Percentiles rank a stretch among this genome's conserved stretches.
Evolutionary conservation across 2,888 invertebrate genomes (phyloP).

Genomic region (Villa cingulata): DNA sequence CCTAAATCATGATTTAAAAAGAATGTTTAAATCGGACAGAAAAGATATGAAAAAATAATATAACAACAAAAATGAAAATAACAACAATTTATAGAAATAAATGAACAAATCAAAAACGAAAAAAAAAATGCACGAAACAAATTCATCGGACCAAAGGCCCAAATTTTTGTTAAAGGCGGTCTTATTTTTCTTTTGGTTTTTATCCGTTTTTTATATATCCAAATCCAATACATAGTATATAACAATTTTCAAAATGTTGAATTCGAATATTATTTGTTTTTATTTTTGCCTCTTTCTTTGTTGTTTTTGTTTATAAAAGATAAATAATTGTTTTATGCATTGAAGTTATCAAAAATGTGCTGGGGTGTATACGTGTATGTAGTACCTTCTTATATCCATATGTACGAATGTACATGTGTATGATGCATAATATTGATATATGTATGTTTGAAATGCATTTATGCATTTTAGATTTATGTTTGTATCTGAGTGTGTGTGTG

Average conservation of each 20-base stretch:
- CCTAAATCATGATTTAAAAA: not conserved
- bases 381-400: conserved; percentile 5
- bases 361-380: too few relatives aligned
- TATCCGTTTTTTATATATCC: too few relatives aligned
- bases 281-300: too few relatives aligned
- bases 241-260: too few relatives aligned
- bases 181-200: conserved; percentile 9
- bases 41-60: not conserved
- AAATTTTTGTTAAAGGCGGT: conserved; percentile 10
- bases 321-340: too few relatives aligned
- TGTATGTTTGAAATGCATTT: too few relatives aligned
- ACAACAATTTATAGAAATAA: not conserved
- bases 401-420: not conserved
- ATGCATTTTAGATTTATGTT: too few relatives aligned
- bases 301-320: too few relatives aligned
- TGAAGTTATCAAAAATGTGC: too few relatives aligned
- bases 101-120: not conserved
- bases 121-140: not conserved
- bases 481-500: conserved; percentile 3
- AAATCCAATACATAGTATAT: too few relatives aligned
- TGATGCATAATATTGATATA: not conserved
- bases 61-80: not conserved
- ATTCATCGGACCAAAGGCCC: conserved; percentile 1
- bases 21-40: not conserved
- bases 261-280: too few relatives aligned